Conservation (phyloP, 2,888 invertebrate species). For the Pachliopta kotzebuea region DNA sequence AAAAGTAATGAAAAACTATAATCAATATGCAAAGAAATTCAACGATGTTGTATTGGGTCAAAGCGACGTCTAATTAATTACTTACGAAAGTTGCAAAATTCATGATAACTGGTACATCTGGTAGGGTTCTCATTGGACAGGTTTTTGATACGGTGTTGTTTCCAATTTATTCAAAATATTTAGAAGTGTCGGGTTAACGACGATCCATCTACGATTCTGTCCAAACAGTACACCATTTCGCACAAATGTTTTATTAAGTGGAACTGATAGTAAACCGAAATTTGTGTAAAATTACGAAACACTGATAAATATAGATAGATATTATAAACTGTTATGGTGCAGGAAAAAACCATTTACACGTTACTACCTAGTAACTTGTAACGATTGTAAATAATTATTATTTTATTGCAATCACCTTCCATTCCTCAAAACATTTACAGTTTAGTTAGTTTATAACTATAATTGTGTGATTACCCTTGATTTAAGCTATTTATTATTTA, state of each 20-base stretch:
- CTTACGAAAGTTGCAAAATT: slow-evolving; percentile 28
- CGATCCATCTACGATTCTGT: slow-evolving; percentile 38
- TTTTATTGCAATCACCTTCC: slow-evolving; percentile 8
- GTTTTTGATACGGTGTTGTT: slow-evolving; percentile 26
- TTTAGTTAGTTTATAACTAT: too few species aligned
- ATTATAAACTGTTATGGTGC: slow-evolving; percentile 3
- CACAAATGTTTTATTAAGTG: slow-evolving; percentile 16
- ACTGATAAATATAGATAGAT: slow-evolving; percentile 3
- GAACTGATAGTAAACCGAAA: slow-evolving; percentile 20
- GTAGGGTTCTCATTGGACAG: slow-evolving; percentile 21
- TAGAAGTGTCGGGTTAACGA: slow-evolving; percentile 28
- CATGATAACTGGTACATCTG: slow-evolving; percentile 18
- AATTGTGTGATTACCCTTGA: too few species aligned
- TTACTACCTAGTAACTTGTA: slow-evolving; percentile 19
- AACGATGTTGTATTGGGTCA: slow-evolving; percentile 16
- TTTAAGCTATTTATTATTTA: too few species aligned
- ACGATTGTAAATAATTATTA: slow-evolving; percentile 9
- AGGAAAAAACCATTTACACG: slow-evolving; percentile 17
- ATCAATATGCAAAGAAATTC: slow-evolving; percentile 17
- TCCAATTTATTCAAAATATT: slow-evolving; percentile 27
- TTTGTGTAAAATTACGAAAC: slow-evolving; percentile 11
- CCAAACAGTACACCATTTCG: slow-evolving; percentile 4
- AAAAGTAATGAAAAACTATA: background rate
- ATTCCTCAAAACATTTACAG: too few species aligned
- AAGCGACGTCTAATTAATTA: slow-evolving; percentile 22